Evolutionary conservation across 2,113 vertebrate species (phyloP).

Genomic region (Dipodomys merriami): DNA sequence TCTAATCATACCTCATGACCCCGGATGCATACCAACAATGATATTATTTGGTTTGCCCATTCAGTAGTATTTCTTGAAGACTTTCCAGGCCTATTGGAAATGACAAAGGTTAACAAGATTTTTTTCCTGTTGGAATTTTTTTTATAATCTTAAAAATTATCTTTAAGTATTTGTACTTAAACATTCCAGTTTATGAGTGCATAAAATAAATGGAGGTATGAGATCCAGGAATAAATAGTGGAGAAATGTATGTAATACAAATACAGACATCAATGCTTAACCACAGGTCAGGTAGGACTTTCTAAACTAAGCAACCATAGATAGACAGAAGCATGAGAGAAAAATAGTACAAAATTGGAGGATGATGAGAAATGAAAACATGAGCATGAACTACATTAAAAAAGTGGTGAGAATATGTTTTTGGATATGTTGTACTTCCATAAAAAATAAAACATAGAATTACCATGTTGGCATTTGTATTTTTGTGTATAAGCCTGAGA

Average conservation of each 20-base stretch:
- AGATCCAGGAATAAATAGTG: not conserved
- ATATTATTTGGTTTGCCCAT: not conserved
- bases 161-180: too few relatives aligned
- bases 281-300: not conserved
- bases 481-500: not conserved
- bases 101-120: not conserved
- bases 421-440: not conserved
- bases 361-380: not conserved
- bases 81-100: not conserved
- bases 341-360: not conserved
- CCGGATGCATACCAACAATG: not conserved
- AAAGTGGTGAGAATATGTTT: not conserved
- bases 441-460: not conserved
- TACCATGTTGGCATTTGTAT: not conserved
- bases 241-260: not conserved
- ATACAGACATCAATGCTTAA: not conserved
- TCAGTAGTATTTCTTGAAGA: not conserved
- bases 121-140: too few relatives aligned
- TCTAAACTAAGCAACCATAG: not conserved
- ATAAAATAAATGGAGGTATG: not conserved
- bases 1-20: not conserved
- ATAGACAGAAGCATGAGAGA: not conserved
- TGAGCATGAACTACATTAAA: not conserved
- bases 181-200: too few relatives aligned
- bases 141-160: too few relatives aligned